Conservation (phyloP, 2,113 vertebrate genomes). For the Conger conger region DNA sequence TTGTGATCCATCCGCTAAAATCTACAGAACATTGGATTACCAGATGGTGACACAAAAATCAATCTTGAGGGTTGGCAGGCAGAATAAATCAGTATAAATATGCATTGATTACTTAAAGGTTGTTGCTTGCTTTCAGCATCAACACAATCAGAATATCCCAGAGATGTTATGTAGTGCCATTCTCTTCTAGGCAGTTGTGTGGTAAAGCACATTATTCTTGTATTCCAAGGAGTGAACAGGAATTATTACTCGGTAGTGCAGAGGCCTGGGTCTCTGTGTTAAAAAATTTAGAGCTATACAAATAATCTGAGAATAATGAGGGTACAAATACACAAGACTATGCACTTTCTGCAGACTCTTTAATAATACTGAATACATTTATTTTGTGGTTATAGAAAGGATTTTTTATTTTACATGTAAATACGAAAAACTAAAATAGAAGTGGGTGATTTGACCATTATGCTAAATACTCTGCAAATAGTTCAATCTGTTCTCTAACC, state of each 20-base stretch:
- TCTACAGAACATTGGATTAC: neutral
- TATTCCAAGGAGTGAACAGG: neutral
- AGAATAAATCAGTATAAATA: slow-evolving; percentile 10
- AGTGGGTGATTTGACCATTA: too few species aligned
- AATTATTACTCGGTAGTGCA: neutral
- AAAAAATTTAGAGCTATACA: neutral
- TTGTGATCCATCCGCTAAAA: neutral
- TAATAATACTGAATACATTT: neutral
- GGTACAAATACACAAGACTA: neutral
- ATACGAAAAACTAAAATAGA: too few species aligned
- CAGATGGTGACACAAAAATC: neutral
- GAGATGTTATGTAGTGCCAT: neutral
- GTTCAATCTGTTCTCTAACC: too few species aligned
- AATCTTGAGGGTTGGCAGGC: neutral
- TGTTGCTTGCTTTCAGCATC: slow-evolving; percentile 6
- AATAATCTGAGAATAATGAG: neutral
- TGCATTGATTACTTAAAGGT: neutral
- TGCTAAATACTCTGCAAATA: too few species aligned
- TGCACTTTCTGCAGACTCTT: neutral
- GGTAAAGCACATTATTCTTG: neutral
- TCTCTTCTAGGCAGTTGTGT: neutral
- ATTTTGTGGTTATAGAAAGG: neutral
- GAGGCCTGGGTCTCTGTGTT: neutral
- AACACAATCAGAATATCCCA: neutral
- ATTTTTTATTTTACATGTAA: neutral